Conservation (phyloP, 2,888 invertebrate species). For the Escarpia spicata region DNA sequence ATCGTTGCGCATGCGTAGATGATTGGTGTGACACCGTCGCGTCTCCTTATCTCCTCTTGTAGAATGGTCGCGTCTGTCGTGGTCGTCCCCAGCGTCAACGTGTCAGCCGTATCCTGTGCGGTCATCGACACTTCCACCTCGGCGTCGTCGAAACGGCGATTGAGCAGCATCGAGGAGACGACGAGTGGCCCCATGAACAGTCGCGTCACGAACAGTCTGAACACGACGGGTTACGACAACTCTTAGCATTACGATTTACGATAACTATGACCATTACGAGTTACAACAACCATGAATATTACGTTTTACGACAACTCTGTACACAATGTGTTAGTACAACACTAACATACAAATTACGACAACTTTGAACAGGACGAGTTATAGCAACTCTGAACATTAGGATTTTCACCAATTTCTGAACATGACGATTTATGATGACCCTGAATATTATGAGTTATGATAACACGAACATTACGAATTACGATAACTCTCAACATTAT, state of each 20-base stretch:
- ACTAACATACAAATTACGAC: no score
- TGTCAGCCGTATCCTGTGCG: neutral
- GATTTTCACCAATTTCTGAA: no score
- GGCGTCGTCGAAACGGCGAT: slow-evolving; percentile 88
- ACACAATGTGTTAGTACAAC: no score
- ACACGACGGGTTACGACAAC: slow-evolving; percentile 80
- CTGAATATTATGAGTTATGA: no score
- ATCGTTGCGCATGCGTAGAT: slow-evolving; percentile 64
- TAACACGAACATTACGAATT: no score
- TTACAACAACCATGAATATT: no score
- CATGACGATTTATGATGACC: no score
- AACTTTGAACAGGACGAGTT: no score
- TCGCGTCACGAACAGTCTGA: slow-evolving; percentile 84
- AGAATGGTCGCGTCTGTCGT: neutral
- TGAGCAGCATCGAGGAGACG: slow-evolving; percentile 94
- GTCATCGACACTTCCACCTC: slow-evolving; percentile 36
- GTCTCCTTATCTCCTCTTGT: neutral
- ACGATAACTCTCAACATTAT: no score
- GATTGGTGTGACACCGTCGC: slow-evolving; percentile 43
- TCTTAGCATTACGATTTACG: slow-evolving; percentile 48
- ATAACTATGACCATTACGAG: no score
- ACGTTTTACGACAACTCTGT: no score
- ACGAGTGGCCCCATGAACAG: slow-evolving; percentile 92
- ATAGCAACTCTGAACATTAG: no score
- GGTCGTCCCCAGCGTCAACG: neutral